Evolutionary conservation across 2,888 invertebrate species (phyloP), one percentile per base, ranked within the genome.

Genomic region (Leistus spinibarbis): DNA sequence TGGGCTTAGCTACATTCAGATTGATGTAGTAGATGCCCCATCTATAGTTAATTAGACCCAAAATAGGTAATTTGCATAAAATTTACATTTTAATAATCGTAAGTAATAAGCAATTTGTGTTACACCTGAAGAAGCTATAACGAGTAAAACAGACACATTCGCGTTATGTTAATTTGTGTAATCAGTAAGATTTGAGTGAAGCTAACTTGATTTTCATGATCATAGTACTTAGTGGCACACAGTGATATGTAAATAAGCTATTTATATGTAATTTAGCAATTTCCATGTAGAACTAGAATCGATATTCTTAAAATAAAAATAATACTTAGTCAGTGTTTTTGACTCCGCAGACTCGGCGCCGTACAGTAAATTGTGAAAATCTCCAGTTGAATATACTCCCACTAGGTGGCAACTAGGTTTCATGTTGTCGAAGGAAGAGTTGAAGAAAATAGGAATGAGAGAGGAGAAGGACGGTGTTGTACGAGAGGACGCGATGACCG

Each of bases 401-500:
- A 40, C n/a, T 19, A 22, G 60, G 22, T 19, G 60, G n/a, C 13
- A 22, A 60, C 19, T 19, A 10, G 10, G 60, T 3, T 2, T 17
- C 9, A 19, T 1, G 60, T 10, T 19, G 60, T 1, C 20, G 60
- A 19, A 17, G 10, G 60, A 22, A 20, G 10, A 19, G 57, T 16
- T 2, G 60, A 20, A 19, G 19, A 19, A 22, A 19, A 19, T 17
- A 60, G 20, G 19, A 19, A 20, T 17, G 22, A 60, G 60, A 60
- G 56, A 5, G 19, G 19, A 17, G 60, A 17, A 10, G 60, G 60
- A 24, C 20, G 57, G 27, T 20, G 64, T 23, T 64, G 13, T 16
- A 24, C 22, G 16, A 23, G 64, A 64, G 64, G 27, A 23, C 27
- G 23, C 64, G 64, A 27, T 27, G 60, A 66, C 66, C 53, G 66